phyloP scores from a whole-genome alignment of 1,140 invertebrate species.

The Eriosoma lanigerum region DNA sequence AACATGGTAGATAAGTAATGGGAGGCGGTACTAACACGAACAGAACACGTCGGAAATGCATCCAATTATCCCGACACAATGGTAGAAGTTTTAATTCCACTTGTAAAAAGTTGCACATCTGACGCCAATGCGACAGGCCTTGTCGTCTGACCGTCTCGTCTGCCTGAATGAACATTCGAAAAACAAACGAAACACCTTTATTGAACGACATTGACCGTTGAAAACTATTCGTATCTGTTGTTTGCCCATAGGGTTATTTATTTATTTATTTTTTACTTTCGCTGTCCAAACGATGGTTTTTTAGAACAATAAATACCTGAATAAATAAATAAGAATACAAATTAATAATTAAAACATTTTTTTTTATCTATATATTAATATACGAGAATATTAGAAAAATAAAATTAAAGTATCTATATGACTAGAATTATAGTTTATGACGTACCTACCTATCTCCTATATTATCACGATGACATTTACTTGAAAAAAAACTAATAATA shows the following conservation, averaged over 20 bases:
- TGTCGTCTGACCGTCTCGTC: not conserved
- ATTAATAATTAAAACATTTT: too few relatives aligned
- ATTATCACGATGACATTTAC: too few relatives aligned
- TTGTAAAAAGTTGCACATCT: conserved; percentile 10
- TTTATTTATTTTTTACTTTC: not conserved
- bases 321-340: too few relatives aligned
- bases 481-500: too few relatives aligned
- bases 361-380: too few relatives aligned
- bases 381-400: too few relatives aligned
- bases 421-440: too few relatives aligned
- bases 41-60: conserved; percentile 22
- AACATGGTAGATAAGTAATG: conserved; percentile 2
- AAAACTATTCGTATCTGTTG: not conserved
- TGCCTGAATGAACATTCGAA: conserved; percentile 10
- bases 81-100: conserved; percentile 8
- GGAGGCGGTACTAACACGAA: not conserved
- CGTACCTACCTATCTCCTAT: too few relatives aligned
- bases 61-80: conserved; percentile 43
- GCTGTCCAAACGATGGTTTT: not conserved
- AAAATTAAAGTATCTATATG: too few relatives aligned
- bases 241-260: not conserved
- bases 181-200: not conserved
- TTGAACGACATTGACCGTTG: conserved; percentile 1
- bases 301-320: too few relatives aligned
- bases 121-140: not conserved